Evolutionary conservation across 2,113 vertebrate species (phyloP), one percentile per base, ranked within the genome.

Genomic region (Istiophorus platypterus): DNA sequence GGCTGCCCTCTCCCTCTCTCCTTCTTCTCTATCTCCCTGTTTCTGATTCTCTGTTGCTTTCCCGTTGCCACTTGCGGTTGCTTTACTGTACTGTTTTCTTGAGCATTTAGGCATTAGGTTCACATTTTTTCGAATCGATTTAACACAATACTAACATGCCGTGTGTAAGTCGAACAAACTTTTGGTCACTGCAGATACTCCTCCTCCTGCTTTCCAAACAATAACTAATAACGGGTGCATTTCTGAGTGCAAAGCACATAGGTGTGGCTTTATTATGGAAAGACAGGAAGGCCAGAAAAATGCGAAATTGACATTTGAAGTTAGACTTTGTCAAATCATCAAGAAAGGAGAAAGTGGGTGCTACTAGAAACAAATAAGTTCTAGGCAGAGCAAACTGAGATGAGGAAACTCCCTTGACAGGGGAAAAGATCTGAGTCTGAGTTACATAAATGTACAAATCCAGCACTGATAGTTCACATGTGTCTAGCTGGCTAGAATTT

Each of bases 1-100:
- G 78, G 71, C 22, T 65, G 76, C 71, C 72, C 76, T 62, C 41
- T 56, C 27, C 24, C 62, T 75, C 69, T 62, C 56, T 71, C 58
- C 58, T 26, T 62, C 41, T 56, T 75, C 29, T 45, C 70, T 72
- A 66, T 18, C 63, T 18, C n/a, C 4, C 62, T 72, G 51, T 63
- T 37, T 63, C 81, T 78, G 4, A 59, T 61, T 47, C 42, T 51
- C 45, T 31, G 37, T 67, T 22, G 0, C 12, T 73, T 75, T 75
- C 49, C 24, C 47, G 49, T 39, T 52, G n/a, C 42, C 37, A 66
- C 61, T 74, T 20, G 13, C 14, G 31, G 22, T 67, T 42, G 54
- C 26, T 62, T 67, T 56, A 34, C 54, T 70, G 1, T 75, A 29
- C 13, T 59, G 15, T 63, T 47, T 64, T 76, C 37, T 65, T 12